Evolutionary conservation across 2,113 vertebrate species (phyloP).

Genomic region (Odontophorus gujanensis): DNA sequence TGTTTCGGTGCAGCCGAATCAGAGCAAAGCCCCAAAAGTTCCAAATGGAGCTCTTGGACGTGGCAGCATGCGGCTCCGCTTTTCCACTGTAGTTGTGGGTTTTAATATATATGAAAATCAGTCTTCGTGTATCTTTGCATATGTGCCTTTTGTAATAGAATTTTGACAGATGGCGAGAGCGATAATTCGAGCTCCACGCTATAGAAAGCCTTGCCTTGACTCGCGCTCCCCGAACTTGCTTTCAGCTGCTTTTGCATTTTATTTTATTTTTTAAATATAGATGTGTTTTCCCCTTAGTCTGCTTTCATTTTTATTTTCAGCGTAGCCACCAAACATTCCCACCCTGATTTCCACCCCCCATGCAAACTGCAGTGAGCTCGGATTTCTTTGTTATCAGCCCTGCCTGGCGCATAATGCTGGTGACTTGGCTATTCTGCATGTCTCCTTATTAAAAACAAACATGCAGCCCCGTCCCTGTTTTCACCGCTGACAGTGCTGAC

Average conservation of each 20-base stretch:
- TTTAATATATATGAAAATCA: constrained; percentile 99
- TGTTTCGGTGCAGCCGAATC: constrained; percentile 19
- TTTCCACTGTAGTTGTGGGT: constrained; percentile 85
- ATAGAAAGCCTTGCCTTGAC: constrained; percentile 81
- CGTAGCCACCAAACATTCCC: constrained; percentile 69
- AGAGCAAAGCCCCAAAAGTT: constrained; percentile 76
- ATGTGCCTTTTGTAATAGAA: constrained; percentile 88
- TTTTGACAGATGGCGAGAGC: constrained; percentile 85
- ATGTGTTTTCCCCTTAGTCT: constrained; percentile 38
- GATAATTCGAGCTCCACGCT: constrained; percentile 80
- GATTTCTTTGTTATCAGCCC: constrained; percentile 23
- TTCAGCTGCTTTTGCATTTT: constrained; percentile 77
- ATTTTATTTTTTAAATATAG: constrained; percentile 79
- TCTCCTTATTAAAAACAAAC: constrained; percentile 84
- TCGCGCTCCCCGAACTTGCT: constrained; percentile 79
- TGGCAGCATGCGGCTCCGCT: constrained; percentile 82
- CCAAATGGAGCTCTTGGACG: constrained; percentile 81
- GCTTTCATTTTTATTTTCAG: constrained; percentile 78
- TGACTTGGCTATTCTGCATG: constrained; percentile 70
- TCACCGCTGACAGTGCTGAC: constrained; percentile 81
- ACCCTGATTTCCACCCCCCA: constrained; percentile 54
- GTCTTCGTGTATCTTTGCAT: constrained; percentile 87
- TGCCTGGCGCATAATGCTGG: constrained; percentile 61
- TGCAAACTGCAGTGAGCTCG: constrained; percentile 60
- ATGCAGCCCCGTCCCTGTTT: constrained; percentile 78